These are phyloP conservation scores for Stramonita haemastoma DNA, from an alignment of 2,888 invertebrate species.

Conservation along the genomic window DNA sequence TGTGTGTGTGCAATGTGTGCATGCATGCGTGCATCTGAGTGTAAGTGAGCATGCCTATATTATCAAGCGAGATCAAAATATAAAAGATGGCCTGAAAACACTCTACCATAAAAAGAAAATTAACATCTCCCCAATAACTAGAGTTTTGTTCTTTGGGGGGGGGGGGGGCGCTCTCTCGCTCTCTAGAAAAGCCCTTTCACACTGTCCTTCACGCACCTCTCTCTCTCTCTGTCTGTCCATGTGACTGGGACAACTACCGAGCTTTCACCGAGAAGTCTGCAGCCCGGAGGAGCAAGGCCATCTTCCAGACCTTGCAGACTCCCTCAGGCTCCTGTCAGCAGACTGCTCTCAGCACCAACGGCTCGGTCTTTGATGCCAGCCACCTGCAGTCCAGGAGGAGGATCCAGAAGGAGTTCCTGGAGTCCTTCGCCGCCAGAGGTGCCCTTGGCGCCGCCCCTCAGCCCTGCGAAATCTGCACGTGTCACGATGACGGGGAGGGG, in stretches of 20 bases:
- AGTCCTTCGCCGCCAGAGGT: slow-evolving; percentile 74
- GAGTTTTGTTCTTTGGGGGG: too few relatives aligned
- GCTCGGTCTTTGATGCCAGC: slow-evolving; percentile 83
- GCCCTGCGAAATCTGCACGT: slow-evolving; percentile 78
- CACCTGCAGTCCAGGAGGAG: slow-evolving; percentile 56
- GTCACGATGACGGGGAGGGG: slow-evolving; percentile 77
- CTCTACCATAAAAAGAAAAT: too few relatives aligned
- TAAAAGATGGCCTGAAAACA: too few relatives aligned
- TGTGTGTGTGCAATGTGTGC: not conserved
- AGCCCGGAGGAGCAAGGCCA: slow-evolving; percentile 81
- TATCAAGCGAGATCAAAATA: too few relatives aligned
- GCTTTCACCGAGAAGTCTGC: slow-evolving; percentile 90
- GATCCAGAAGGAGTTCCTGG: slow-evolving; percentile 72
- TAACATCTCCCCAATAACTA: too few relatives aligned
- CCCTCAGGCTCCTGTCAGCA: slow-evolving; percentile 81
- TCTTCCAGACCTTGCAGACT: slow-evolving; percentile 79
- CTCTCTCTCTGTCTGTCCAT: too few relatives aligned
- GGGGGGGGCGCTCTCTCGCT: too few relatives aligned
- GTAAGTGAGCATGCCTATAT: too few relatives aligned
- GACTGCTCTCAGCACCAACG: slow-evolving; percentile 83
- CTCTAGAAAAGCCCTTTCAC: too few relatives aligned
- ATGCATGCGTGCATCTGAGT: not conserved
- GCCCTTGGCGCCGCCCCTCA: slow-evolving; percentile 71
- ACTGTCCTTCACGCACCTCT: too few relatives aligned
- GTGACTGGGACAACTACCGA: slow-evolving; percentile 69